Evolutionary conservation across 1,140 invertebrate genomes (phyloP).

Genomic region (Bombus confusus): DNA sequence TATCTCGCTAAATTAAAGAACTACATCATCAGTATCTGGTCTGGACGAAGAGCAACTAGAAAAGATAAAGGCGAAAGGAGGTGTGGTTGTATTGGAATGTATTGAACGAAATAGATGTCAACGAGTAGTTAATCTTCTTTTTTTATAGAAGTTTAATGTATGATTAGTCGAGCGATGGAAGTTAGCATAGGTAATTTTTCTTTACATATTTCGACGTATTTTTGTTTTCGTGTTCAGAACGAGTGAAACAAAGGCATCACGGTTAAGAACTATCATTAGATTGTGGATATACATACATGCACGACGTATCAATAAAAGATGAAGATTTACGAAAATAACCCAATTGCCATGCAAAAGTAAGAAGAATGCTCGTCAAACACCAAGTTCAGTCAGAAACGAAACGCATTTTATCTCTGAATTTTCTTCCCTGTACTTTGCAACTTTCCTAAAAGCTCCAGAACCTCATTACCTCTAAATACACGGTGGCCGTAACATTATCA

Average conservation of each 20-base stretch:
- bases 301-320: too few species aligned
- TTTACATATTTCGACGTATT: too few species aligned
- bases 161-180: background rate
- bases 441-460: background rate
- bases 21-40: conserved; percentile 10
- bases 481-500: background rate
- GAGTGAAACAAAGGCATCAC: too few species aligned
- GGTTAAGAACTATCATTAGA: too few species aligned
- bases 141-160: background rate
- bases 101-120: conserved; percentile 55
- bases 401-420: background rate
- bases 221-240: too few species aligned
- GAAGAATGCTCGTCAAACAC: background rate
- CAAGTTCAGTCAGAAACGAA: background rate
- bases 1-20: conserved; percentile 59
- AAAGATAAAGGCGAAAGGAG: conserved; percentile 4
- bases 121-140: conserved; percentile 35
- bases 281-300: too few species aligned
- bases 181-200: too few species aligned
- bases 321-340: too few species aligned
- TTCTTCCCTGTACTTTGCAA: background rate
- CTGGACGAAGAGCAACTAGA: background rate
- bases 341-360: background rate
- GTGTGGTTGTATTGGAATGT: conserved; percentile 26
- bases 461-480: background rate